Conservation (phyloP, 2,888 invertebrate genomes). For the Empis livida region DNA sequence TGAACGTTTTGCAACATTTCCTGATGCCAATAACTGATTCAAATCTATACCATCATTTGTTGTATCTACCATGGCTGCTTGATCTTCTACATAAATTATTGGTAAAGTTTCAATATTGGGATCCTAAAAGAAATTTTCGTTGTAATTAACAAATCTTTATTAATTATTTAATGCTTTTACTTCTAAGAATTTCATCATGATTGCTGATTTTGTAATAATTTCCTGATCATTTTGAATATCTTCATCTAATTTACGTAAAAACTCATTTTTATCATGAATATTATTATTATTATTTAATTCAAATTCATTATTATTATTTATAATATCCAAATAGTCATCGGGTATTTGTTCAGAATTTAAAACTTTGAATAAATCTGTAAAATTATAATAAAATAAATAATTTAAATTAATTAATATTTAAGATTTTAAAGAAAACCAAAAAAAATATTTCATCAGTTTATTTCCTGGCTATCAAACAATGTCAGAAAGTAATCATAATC, state of each 20-base stretch:
- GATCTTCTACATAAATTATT: conserved; percentile 31
- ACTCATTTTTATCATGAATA: conserved; percentile 26
- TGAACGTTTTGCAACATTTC: conserved; percentile 36
- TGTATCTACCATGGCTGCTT: not conserved
- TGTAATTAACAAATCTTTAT: not conserved
- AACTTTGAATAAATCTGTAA: conserved; percentile 24
- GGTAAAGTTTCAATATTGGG: conserved; percentile 31
- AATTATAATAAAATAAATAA: not conserved
- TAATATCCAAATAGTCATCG: conserved; percentile 12
- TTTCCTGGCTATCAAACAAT: no score
- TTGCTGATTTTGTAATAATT: conserved; percentile 31
- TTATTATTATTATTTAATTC: conserved; percentile 26
- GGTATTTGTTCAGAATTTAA: conserved; percentile 24
- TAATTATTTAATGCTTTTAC: conserved; percentile 16
- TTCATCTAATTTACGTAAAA: conserved; percentile 27
- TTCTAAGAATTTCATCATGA: conserved; percentile 34
- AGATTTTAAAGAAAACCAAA: not conserved
- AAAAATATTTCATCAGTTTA: no score
- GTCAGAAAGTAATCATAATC: no score
- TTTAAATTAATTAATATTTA: no score
- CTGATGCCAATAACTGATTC: conserved; percentile 13
- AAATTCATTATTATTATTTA: conserved; percentile 27
- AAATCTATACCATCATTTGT: conserved; percentile 7
- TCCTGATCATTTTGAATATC: conserved; percentile 33
- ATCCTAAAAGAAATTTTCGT: conserved; percentile 20